phyloP scores from a whole-genome alignment of 2,888 invertebrate species.

The Eulithis testata region DNA sequence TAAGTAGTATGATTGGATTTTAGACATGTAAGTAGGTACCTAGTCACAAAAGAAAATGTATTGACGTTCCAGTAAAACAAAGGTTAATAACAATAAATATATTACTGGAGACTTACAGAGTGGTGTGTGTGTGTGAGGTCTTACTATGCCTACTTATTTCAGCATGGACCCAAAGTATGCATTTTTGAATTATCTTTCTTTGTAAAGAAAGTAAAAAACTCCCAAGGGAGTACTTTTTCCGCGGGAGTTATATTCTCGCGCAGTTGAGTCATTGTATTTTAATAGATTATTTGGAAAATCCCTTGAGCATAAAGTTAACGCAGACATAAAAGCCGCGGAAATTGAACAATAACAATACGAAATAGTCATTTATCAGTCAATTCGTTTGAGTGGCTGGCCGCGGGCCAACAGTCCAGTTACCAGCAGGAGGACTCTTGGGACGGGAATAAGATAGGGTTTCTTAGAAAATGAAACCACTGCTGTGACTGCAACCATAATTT shows the following conservation, averaged over 20 bases:
- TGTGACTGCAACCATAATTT: too few relatives aligned
- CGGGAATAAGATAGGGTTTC: background rate
- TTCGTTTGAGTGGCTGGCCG: conserved; percentile 12
- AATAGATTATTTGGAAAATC: conserved; percentile 1
- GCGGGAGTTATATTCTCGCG: background rate
- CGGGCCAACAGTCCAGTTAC: background rate
- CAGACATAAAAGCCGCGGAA: background rate
- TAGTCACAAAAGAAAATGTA: too few relatives aligned
- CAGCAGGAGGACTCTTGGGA: background rate
- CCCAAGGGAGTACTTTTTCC: background rate
- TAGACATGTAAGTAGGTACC: too few relatives aligned
- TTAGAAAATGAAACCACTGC: background rate
- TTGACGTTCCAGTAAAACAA: too few relatives aligned
- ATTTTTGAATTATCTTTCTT: too few relatives aligned
- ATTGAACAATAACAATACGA: conserved; percentile 7
- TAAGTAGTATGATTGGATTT: too few relatives aligned
- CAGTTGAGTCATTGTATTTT: background rate
- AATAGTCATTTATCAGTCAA: conserved; percentile 15
- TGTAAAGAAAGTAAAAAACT: background rate
- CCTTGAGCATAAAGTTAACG: conserved; percentile 1
- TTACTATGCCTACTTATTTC: too few relatives aligned
- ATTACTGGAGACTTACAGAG: too few relatives aligned
- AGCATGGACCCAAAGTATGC: too few relatives aligned
- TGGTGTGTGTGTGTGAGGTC: too few relatives aligned
- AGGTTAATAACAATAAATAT: too few relatives aligned